phyloP scores from a whole-genome alignment of 2,888 invertebrate genomes.

The Pheosia gnoma region DNA sequence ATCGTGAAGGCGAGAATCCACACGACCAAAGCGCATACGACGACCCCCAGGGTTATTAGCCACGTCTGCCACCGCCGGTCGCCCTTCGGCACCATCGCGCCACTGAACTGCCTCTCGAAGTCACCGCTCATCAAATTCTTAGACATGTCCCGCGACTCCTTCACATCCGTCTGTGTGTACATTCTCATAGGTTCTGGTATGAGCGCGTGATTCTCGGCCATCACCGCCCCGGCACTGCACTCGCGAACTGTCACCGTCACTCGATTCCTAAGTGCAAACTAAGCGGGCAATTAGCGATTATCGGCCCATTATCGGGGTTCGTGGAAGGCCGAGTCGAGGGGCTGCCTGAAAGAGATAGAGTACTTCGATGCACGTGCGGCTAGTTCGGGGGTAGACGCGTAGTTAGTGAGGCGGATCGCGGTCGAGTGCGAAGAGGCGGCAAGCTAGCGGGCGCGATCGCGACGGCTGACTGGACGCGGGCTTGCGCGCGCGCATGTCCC shows the following conservation, averaged over 20 bases:
- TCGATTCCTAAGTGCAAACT: slow-evolving; percentile 41
- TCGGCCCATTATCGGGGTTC: slow-evolving; percentile 67
- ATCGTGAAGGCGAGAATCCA: slow-evolving; percentile 68
- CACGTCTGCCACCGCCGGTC: slow-evolving; percentile 53
- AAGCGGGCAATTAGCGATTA: slow-evolving; percentile 55
- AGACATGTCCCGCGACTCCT: slow-evolving; percentile 70
- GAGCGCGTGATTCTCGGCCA: slow-evolving; percentile 74
- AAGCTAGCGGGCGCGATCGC: slow-evolving; percentile 32
- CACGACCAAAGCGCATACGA: slow-evolving; percentile 54
- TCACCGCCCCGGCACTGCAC: slow-evolving; percentile 64
- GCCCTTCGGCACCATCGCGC: slow-evolving; percentile 55
- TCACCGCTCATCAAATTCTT: slow-evolving; percentile 78
- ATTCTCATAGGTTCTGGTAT: slow-evolving; percentile 65
- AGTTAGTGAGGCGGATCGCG: slow-evolving; percentile 54
- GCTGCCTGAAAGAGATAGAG: slow-evolving; percentile 39
- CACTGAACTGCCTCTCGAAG: slow-evolving; percentile 69
- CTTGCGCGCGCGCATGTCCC: slow-evolving; percentile 37
- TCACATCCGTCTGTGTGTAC: slow-evolving; percentile 70
- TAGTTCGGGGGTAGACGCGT: slow-evolving; percentile 51
- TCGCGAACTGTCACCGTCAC: slow-evolving; percentile 48
- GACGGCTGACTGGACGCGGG: slow-evolving; percentile 25
- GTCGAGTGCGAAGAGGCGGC: slow-evolving; percentile 47
- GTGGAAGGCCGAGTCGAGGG: slow-evolving; percentile 52
- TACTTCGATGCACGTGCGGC: slow-evolving; percentile 48
- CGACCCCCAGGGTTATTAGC: slow-evolving; percentile 49